Base-by-base conservation (phyloP, 2,888 invertebrate genomes). In the Linnaemya tessellans region DNA sequence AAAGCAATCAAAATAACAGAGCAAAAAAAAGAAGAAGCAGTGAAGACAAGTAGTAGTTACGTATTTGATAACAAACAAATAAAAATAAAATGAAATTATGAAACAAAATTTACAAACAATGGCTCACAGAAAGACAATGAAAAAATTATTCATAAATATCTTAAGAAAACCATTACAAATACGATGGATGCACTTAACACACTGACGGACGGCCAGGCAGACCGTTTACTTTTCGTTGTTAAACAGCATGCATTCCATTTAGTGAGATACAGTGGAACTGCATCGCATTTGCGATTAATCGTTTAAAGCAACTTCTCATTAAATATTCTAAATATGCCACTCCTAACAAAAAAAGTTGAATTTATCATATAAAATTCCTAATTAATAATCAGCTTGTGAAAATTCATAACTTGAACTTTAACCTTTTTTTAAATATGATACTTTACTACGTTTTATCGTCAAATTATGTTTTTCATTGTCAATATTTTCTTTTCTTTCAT, bases 11-110 rank as follows among this genome's bases (percentile, higher is more conserved):
- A 68, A 75, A 70, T n/a, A 49, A 43, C 51, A 77, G 30, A 30
- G 2, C 5, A 30, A 30, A 46, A 30, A 71, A 71, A 78, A 60
- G 49, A 43, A 73, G 25, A 84, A 80, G 46, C 65, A 46, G 38
- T n/a, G 43, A 54, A 84, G 68, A 74, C 74, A 62, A 62, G 38
- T 35, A 70, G 68, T 74, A 9, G n/a, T 41, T 70, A 70, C 10
- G 38, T 71, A 9, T 10, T 18, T 18, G 46, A 60, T 0, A n/a
- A 25, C 46, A 74, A 43, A n/a, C 5, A 56, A 56, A 56, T 4
- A 35, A 35, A 15, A 25, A 30, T 49, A 10, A 54, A 54, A 49
- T 22, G n/a, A 18, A 58, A 46, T 4, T 22, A 25, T 18, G 25
- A 60, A 64, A 70, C 0, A 71, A 71, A 22, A 20, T 60, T 58